phyloP scores from a whole-genome alignment of 1,140 invertebrate species.

The Brachionus asplanchnoidis region DNA sequence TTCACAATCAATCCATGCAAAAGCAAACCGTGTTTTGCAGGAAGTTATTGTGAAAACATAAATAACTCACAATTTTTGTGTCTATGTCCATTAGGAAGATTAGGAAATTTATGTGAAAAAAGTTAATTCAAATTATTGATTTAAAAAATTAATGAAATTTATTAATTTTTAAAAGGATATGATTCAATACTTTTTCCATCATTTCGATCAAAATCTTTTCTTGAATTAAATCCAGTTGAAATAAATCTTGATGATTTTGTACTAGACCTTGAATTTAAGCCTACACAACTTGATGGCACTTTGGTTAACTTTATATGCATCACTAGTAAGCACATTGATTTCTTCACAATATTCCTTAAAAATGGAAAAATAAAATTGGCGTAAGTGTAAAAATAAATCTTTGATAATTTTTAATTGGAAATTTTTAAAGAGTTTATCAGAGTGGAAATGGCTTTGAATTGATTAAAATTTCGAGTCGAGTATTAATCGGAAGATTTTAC shows the following conservation, averaged over 20 bases:
- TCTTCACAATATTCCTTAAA: background rate
- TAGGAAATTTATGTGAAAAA: background rate
- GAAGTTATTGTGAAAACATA: conserved; percentile 44
- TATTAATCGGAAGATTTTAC: background rate
- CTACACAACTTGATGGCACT: background rate
- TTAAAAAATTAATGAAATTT: background rate
- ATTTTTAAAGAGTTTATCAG: background rate
- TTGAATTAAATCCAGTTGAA: background rate
- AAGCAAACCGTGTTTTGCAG: background rate
- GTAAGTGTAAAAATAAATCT: background rate
- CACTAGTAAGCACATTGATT: background rate
- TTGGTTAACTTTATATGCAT: background rate
- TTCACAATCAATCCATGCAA: background rate
- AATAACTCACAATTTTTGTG: conserved; percentile 45
- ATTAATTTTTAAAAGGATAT: background rate
- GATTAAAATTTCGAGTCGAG: background rate
- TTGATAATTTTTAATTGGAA: background rate
- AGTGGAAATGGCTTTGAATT: background rate
- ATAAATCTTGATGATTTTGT: background rate
- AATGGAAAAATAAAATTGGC: background rate
- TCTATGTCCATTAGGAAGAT: conserved; percentile 46
- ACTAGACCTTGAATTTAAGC: background rate
- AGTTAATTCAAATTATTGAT: background rate
- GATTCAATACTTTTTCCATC: conserved; percentile 4
- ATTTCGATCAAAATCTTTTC: background rate